Base-by-base conservation (phyloP, 2,797 vertebrate species). In the Megalops cyprinoides region DNA sequence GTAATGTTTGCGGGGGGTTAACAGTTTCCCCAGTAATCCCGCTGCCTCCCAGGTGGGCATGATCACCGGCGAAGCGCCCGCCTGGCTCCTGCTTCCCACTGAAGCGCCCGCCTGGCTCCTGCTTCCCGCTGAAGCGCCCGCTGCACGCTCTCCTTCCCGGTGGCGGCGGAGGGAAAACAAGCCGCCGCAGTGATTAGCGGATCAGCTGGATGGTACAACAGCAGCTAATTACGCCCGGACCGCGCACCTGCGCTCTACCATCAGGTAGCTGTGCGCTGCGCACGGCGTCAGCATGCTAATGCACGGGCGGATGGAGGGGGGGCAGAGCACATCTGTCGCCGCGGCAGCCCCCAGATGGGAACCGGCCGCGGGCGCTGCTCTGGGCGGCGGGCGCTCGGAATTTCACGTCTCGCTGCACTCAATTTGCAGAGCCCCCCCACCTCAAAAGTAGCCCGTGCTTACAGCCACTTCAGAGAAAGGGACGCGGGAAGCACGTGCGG, bases 181-280 rank as follows among this genome's bases (percentile, higher is more conserved):
- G 91, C 89, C 87, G 88, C 87, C 87, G 87, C 87, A 89, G 90
- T 93, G 93, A 94, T 95, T 94, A 94, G 91, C 91, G 90, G 91
- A 92, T 94, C 93, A 94, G 93, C 92, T 90, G 92, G 90, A 91
- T 91, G 91, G 92, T 92, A 94, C 91, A 92, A 93, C 92, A 94
- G 89, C 86, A 91, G 88, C 86, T 94, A 94, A 95, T 94, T 94
- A 94, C 87, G 89, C 83, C 85, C 77, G 83, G 86, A 88, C 69
- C 7, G n/a, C n/a, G 51, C 79, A 80, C 79, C 67, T 74, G 69
- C 71, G 58, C 71, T 56, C 51, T 12, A 39, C 44, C 69, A 74
- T n/a, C 77, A 76, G 56, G 34, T 62, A 74, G 20, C 3, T 5
- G n/a, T n/a, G 23, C 4, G 20, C 49, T 42, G 28, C 6, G 42